Conservation (phyloP, 2,113 vertebrate genomes). For the Forbesichthys papilliferus region DNA sequence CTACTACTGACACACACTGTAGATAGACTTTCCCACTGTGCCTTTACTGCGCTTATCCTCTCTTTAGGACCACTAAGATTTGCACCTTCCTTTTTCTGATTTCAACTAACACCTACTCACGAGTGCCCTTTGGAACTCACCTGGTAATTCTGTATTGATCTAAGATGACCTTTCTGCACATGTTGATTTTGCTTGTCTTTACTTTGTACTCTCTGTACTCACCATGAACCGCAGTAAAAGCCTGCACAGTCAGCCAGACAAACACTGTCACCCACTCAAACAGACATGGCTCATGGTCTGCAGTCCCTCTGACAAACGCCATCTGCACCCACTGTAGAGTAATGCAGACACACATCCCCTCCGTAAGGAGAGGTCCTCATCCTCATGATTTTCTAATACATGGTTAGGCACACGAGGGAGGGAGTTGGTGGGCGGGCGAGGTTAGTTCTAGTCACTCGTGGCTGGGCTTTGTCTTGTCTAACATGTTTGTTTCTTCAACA, state of each 20-base stretch:
- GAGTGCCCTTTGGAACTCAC: conserved; percentile 25
- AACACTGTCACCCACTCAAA: conserved; percentile 26
- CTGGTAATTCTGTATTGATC: conserved; percentile 34
- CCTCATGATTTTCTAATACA: conserved; percentile 11
- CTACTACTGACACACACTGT: not conserved
- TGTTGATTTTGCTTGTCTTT: conserved; percentile 54
- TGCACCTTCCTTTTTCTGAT: conserved; percentile 29
- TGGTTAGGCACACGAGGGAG: conserved; percentile 55
- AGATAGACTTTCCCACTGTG: conserved; percentile 8
- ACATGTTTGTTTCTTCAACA: conserved; percentile 59
- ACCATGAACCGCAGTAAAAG: conserved; percentile 73
- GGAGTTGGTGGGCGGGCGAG: conserved; percentile 30
- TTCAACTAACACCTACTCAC: conserved; percentile 46
- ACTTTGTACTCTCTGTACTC: conserved; percentile 71
- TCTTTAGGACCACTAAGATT: conserved; percentile 6
- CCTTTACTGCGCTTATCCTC: conserved; percentile 20
- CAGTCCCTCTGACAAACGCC: not conserved
- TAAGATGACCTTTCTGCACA: conserved; percentile 32
- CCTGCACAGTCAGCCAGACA: conserved; percentile 73
- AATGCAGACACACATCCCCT: conserved; percentile 1
- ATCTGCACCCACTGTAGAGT: not conserved
- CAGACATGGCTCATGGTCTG: not conserved
- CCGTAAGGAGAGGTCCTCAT: not conserved
- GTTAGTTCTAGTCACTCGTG: conserved; percentile 24
- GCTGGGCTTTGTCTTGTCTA: conserved; percentile 38